Conservation (phyloP, 2,888 invertebrate species). For the Cheilosia scutellata region DNA sequence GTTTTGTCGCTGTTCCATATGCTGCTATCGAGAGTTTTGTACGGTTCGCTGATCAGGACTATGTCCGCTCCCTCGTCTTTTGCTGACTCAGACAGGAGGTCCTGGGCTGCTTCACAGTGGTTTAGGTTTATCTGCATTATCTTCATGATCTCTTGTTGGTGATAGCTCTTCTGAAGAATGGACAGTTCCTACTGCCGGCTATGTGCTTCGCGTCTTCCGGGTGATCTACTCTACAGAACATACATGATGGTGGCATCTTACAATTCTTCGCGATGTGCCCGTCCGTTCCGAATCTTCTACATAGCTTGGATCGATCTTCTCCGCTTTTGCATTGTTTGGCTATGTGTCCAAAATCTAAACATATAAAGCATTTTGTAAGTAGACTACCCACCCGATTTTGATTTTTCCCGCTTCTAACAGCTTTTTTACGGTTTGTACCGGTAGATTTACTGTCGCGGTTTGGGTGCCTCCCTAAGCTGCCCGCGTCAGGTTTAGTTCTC, state of each 20-base stretch:
- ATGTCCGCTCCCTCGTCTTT: conserved; percentile 1
- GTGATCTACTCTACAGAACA: conserved; percentile 4
- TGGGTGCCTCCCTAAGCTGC: too few species aligned
- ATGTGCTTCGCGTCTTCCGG: conserved; percentile 6
- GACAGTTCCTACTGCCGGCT: conserved; percentile 6
- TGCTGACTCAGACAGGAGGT: not conserved
- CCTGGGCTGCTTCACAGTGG: not conserved
- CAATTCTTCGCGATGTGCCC: conserved; percentile 30
- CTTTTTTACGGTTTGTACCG: too few species aligned
- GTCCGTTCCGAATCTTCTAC: too few species aligned
- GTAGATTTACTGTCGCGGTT: too few species aligned
- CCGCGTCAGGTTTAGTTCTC: too few species aligned
- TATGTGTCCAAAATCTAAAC: too few species aligned
- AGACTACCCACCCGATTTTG: too few species aligned
- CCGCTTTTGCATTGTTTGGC: too few species aligned
- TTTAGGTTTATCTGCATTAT: conserved; percentile 17
- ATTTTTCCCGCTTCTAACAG: too few species aligned
- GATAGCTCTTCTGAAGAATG: conserved; percentile 12
- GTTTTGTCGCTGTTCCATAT: conserved; percentile 4
- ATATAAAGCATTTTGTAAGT: too few species aligned
- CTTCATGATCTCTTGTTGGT: not conserved
- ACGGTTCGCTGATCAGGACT: not conserved
- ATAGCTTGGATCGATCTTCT: too few species aligned
- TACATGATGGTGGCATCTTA: not conserved
- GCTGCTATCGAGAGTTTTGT: not conserved